phyloP scores from a whole-genome alignment of 2,113 vertebrate genomes.

The Leucoraja erinaceus region DNA sequence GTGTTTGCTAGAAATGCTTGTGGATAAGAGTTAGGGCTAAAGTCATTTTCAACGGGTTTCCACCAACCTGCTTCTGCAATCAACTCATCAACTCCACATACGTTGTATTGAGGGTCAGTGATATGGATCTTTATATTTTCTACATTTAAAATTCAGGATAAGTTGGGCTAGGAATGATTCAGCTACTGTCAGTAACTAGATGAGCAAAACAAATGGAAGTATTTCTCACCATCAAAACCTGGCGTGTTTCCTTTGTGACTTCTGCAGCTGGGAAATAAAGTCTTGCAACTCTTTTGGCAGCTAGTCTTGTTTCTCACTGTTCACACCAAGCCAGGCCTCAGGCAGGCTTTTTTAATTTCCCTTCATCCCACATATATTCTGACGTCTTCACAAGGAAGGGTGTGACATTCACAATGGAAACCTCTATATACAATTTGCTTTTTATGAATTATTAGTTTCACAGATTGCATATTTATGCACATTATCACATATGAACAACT shows the following conservation, averaged over 20 bases:
- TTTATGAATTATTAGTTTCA: neutral
- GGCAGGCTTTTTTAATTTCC: neutral
- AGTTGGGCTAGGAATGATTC: neutral
- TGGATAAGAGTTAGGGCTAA: neutral
- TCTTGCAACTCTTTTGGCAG: neutral
- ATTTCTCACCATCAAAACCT: neutral
- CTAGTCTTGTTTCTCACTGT: neutral
- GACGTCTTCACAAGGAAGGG: neutral
- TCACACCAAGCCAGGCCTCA: neutral
- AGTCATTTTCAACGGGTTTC: neutral
- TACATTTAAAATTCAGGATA: neutral
- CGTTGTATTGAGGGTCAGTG: neutral
- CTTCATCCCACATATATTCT: neutral
- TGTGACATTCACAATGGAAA: neutral
- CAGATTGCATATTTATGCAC: neutral
- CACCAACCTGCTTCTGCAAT: neutral
- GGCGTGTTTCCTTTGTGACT: neutral
- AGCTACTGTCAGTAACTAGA: neutral
- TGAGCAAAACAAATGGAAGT: neutral
- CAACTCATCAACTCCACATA: no score
- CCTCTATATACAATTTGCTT: neutral
- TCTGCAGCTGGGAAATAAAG: neutral
- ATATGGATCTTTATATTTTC: neutral
- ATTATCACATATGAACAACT: neutral
- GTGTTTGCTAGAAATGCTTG: neutral